Evolutionary conservation across 2,797 vertebrate genomes (phyloP).

Genomic region (Psittacula derbiana): DNA sequence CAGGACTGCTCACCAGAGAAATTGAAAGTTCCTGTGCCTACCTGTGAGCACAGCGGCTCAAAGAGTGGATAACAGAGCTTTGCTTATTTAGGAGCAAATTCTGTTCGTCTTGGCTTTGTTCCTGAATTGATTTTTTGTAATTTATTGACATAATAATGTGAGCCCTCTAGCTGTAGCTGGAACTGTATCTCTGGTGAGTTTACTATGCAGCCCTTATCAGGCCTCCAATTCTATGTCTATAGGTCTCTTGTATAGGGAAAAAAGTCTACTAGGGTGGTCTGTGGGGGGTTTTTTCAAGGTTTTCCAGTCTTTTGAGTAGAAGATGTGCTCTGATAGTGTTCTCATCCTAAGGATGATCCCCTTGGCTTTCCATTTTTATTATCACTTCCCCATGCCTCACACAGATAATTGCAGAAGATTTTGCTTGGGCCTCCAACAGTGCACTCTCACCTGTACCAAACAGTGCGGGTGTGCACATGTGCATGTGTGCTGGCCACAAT

Average conservation of each 20-base stretch:
- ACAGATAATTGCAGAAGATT: not conserved
- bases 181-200: not conserved
- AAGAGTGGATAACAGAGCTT: not conserved
- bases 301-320: not conserved
- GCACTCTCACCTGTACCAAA: fast-evolving
- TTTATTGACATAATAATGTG: not conserved
- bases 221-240: not conserved
- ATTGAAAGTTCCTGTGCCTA: not conserved
- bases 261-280: not conserved
- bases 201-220: not conserved
- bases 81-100: not conserved
- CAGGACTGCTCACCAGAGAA: constrained; percentile 17
- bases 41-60: not conserved
- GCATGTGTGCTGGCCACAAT: fast-evolving
- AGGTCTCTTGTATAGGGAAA: not conserved
- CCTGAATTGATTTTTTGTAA: not conserved
- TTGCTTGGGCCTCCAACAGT: not conserved
- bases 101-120: not conserved
- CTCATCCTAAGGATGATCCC: not conserved
- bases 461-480: fast-evolving
- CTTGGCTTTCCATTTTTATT: not conserved
- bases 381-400: not conserved
- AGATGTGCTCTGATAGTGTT: not conserved
- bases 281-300: not conserved
- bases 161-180: not conserved